A percentile compares a stretch with the other conserved stretches of the same genome.
phyloP scores from a whole-genome alignment of 2,113 vertebrate genomes.

The Sebastes schlegelii region DNA sequence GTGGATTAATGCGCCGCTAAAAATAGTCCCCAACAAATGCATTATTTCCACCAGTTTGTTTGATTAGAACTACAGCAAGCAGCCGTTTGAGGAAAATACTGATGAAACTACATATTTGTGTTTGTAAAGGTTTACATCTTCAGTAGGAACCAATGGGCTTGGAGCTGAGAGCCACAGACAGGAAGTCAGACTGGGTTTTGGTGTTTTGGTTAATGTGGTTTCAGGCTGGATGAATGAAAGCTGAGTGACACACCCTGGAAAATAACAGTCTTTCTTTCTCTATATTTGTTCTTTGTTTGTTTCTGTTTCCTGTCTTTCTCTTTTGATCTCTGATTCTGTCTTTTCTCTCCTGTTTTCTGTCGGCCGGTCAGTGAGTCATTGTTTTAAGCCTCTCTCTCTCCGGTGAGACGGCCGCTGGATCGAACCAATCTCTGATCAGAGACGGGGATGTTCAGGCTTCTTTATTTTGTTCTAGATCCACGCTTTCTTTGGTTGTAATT shows the following conservation, averaged over 20 bases:
- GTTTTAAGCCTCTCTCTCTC: background rate
- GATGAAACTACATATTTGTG: background rate
- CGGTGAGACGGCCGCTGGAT: background rate
- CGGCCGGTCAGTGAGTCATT: conserved; percentile 18
- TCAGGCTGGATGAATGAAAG: conserved; percentile 21
- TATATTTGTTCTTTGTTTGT: conserved; percentile 13
- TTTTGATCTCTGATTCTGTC: background rate
- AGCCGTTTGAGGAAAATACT: background rate
- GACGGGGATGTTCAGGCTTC: background rate
- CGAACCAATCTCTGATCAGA: no score
- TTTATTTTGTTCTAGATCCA: background rate
- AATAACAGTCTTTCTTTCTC: conserved; percentile 34
- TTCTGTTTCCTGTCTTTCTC: background rate
- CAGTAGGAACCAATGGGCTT: background rate
- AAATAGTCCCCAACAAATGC: background rate
- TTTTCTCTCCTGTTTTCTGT: background rate
- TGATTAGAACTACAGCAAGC: background rate
- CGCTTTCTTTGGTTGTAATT: background rate
- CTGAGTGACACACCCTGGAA: conserved; percentile 58
- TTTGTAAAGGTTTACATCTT: background rate
- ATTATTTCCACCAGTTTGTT: background rate
- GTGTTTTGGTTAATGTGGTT: conserved; percentile 41
- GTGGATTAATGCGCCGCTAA: background rate
- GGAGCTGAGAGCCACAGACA: background rate
- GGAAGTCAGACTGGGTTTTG: background rate